phyloP scores from a whole-genome alignment of 2,888 invertebrate species.

The Carcina quercana region DNA sequence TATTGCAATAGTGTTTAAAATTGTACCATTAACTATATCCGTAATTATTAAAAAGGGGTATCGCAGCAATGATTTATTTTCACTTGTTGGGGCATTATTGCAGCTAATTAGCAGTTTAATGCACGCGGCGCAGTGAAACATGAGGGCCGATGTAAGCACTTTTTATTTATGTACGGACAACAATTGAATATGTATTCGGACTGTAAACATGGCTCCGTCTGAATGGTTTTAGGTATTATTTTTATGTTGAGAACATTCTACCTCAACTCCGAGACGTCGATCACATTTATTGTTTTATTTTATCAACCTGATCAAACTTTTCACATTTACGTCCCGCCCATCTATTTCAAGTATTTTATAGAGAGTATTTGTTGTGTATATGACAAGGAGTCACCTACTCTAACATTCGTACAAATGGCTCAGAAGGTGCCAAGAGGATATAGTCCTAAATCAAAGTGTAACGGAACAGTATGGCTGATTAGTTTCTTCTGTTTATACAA shows the following conservation, averaged over 20 bases:
- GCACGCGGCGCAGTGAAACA: slow-evolving; percentile 28
- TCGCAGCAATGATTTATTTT: slow-evolving; percentile 23
- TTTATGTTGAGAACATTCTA: too few species aligned
- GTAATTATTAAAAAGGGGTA: slow-evolving; percentile 4
- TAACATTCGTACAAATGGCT: neutral
- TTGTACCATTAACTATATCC: slow-evolving; percentile 1
- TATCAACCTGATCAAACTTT: too few species aligned
- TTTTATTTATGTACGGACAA: too few species aligned
- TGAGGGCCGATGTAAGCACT: slow-evolving; percentile 20
- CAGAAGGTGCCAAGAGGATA: slow-evolving; percentile 9
- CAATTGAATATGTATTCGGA: too few species aligned
- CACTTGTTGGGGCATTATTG: slow-evolving; percentile 25
- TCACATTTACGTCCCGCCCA: too few species aligned
- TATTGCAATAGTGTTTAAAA: too few species aligned
- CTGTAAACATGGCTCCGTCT: too few species aligned
- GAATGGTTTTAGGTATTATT: too few species aligned
- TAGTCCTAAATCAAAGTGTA: slow-evolving; percentile 18
- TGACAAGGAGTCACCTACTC: slow-evolving; percentile 15
- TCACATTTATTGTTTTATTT: too few species aligned
- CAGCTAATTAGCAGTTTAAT: slow-evolving; percentile 32
- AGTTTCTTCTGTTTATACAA: slow-evolving; percentile 39
- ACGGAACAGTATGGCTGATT: slow-evolving; percentile 29
- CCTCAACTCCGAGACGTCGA: too few species aligned
- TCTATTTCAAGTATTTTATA: too few species aligned
- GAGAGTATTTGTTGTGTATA: slow-evolving; percentile 4